phyloP scores from a whole-genome alignment of 1,140 invertebrate genomes.

The Drosophila kurseongensis region DNA sequence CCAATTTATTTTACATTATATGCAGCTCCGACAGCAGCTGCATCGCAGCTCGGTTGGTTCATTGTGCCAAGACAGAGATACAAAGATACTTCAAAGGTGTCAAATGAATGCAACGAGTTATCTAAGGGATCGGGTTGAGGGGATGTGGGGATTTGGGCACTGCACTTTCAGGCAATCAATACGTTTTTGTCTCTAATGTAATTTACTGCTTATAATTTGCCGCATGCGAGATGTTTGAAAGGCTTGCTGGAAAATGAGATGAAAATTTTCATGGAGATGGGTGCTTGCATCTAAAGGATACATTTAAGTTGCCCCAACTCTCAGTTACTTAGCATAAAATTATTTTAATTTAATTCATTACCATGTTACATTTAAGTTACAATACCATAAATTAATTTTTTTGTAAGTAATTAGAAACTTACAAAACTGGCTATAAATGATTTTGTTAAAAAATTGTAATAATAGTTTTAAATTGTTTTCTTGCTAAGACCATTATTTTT shows the following conservation, averaged over 20 bases:
- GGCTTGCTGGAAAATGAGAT: slow-evolving; percentile 23
- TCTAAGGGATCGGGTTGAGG: not conserved
- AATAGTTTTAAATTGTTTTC: too few relatives aligned
- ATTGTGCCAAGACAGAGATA: slow-evolving; percentile 65
- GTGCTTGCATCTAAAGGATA: too few relatives aligned
- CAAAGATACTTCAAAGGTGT: slow-evolving; percentile 74
- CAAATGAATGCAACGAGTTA: slow-evolving; percentile 45
- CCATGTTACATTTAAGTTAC: not conserved
- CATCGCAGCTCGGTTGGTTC: slow-evolving; percentile 17
- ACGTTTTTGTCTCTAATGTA: slow-evolving; percentile 80
- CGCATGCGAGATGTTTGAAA: slow-evolving; percentile 19
- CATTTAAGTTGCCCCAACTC: not conserved
- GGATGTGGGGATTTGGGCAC: not conserved
- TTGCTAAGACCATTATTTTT: too few relatives aligned
- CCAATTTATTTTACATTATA: slow-evolving; percentile 81
- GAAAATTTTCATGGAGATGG: not conserved
- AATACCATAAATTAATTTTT: too few relatives aligned
- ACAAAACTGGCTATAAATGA: too few relatives aligned
- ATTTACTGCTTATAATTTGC: slow-evolving; percentile 75
- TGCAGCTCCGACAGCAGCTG: slow-evolving; percentile 41
- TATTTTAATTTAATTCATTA: not conserved
- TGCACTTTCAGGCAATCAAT: slow-evolving; percentile 75
- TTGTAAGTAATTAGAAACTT: too few relatives aligned
- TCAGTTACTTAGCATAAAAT: not conserved
- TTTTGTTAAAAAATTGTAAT: too few relatives aligned